These are phyloP conservation scores for Pseudorasbora parva DNA, from an alignment of 2,113 vertebrate genomes.

Conservation along the genomic window DNA sequence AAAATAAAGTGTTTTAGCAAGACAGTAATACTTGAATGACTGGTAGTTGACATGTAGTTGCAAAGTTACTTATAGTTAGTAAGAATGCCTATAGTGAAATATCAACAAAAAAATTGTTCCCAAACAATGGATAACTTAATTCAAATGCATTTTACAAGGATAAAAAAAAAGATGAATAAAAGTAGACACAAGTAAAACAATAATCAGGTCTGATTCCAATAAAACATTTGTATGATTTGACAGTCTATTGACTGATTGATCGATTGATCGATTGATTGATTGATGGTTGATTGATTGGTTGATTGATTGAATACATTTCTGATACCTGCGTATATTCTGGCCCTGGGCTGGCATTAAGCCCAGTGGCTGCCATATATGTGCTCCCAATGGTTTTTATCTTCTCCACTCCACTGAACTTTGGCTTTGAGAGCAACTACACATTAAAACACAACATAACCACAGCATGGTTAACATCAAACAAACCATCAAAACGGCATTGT, in stretches of 20 bases:
- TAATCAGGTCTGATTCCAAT: neutral
- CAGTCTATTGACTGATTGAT: no score
- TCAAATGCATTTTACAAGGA: neutral
- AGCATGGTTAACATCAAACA: neutral
- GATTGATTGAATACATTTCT: conserved; percentile 35
- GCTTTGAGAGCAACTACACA: conserved; percentile 89
- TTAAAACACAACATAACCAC: neutral
- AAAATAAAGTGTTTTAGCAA: no score
- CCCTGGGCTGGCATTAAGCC: conserved; percentile 87
- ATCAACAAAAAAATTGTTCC: no score
- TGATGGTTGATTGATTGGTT: no score
- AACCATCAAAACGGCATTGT: neutral
- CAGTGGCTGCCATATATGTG: conserved; percentile 98
- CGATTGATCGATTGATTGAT: no score
- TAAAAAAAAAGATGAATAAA: neutral
- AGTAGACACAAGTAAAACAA: neutral
- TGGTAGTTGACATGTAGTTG: no score
- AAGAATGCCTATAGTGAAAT: no score
- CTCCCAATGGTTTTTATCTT: conserved; percentile 99
- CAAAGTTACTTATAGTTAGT: no score
- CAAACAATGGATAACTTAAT: no score
- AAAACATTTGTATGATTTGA: neutral
- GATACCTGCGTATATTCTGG: conserved; percentile 89
- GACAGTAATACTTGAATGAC: no score
- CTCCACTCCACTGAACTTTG: conserved; percentile 97